A percentile compares a stretch with the other conserved stretches of the same genome.
These are phyloP conservation scores for Bubo blakistoni DNA, from an alignment of 2,113 vertebrate genomes.

Conservation along the genomic window DNA sequence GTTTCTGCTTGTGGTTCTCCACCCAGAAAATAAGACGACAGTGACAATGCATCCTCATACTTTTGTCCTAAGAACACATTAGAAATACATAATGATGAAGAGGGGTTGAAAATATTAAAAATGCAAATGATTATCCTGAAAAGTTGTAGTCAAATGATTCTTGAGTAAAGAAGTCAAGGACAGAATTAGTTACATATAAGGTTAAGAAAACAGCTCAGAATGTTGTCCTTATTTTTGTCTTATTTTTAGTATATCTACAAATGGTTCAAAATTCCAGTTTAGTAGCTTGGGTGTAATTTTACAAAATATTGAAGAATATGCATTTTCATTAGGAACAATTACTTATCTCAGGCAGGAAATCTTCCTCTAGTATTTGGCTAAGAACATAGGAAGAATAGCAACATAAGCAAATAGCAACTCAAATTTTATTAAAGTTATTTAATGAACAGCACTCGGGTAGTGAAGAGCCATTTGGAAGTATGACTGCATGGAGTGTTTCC, in stretches of 20 bases:
- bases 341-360: background rate
- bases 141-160: background rate
- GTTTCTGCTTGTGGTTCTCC: conserved; percentile 15
- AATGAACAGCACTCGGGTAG: background rate
- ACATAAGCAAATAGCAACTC: background rate
- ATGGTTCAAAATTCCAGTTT: background rate
- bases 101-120: background rate
- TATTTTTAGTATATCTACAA: background rate
- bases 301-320: background rate
- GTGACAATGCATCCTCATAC: background rate
- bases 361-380: background rate
- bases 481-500: background rate
- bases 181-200: background rate
- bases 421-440: background rate
- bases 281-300: background rate
- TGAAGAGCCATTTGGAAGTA: background rate
- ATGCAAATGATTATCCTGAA: background rate
- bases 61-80: background rate
- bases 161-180: background rate
- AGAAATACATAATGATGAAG: background rate
- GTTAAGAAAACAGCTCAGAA: background rate
- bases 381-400: background rate
- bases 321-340: background rate
- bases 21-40: background rate
- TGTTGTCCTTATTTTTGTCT: background rate